Evolutionary conservation across 2,888 invertebrate species (phyloP).

Genomic region (Parnassius apollo): DNA sequence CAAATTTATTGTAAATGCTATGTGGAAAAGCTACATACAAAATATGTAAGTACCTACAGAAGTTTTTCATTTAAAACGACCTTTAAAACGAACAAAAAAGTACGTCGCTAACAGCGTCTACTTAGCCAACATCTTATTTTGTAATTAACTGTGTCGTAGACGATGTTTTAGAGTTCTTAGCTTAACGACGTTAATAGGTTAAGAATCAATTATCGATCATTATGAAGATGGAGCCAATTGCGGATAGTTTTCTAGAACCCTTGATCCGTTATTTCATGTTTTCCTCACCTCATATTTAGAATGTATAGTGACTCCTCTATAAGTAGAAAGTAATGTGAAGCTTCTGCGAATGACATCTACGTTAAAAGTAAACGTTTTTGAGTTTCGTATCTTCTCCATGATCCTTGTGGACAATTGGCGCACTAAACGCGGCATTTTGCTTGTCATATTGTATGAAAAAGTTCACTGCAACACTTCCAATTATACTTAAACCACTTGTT

Average conservation of each 20-base stretch:
- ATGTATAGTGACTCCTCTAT: constrained; percentile 61
- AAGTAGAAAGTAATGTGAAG: constrained; percentile 57
- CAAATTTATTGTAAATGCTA: background rate
- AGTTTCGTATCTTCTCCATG: constrained; percentile 52
- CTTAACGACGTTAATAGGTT: constrained; percentile 15
- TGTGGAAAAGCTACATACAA: background rate
- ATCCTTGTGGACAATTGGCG: constrained; percentile 52
- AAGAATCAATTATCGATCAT: constrained; percentile 8
- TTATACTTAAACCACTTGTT: background rate
- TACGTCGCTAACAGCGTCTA: constrained; percentile 4
- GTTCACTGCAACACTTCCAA: background rate
- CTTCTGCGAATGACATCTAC: constrained; percentile 49
- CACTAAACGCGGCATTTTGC: constrained; percentile 55
- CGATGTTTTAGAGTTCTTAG: constrained; percentile 14
- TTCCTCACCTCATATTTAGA: constrained; percentile 65
- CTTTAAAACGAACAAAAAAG: constrained; percentile 1
- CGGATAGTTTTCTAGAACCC: constrained; percentile 12
- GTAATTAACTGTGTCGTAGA: constrained; percentile 11
- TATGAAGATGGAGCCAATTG: constrained; percentile 16
- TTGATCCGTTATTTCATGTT: constrained; percentile 1
- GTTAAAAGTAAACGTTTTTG: constrained; percentile 57
- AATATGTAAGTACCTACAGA: background rate
- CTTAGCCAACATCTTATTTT: constrained; percentile 15
- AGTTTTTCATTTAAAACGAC: background rate
- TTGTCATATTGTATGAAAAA: background rate